Conservation (phyloP, 1,140 invertebrate genomes). For the Formica exsecta region DNA sequence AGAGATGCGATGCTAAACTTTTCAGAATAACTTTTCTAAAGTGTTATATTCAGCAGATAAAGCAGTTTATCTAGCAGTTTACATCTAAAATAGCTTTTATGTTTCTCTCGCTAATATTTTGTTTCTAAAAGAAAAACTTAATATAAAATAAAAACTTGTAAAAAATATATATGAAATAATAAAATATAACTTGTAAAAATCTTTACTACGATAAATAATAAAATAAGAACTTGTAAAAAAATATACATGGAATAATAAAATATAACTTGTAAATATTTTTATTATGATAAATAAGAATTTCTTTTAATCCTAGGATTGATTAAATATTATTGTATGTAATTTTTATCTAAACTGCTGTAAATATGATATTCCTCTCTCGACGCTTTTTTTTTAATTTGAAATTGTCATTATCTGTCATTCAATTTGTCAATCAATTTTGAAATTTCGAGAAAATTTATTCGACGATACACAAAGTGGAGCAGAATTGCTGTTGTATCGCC, state of each 20-base stretch:
- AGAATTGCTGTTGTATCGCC: neutral
- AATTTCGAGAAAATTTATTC: conserved; percentile 5
- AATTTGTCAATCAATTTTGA: neutral
- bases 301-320: too few species aligned
- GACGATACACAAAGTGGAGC: neutral
- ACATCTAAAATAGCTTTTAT: conserved; percentile 6
- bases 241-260: neutral
- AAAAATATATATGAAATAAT: neutral
- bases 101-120: neutral
- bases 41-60: neutral
- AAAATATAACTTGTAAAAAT: conserved; percentile 5
- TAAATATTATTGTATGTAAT: too few species aligned
- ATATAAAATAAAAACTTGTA: neutral
- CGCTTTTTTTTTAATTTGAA: neutral
- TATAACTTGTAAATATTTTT: neutral
- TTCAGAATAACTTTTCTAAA: neutral
- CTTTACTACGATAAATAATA: too few species aligned
- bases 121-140: neutral
- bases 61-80: neutral
- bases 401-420: neutral
- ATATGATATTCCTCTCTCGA: neutral
- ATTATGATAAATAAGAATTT: too few species aligned
- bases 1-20: neutral
- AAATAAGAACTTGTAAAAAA: conserved; percentile 28
- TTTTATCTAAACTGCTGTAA: neutral